Base-by-base conservation (phyloP, 2,113 vertebrate genomes). In the Trichomycterus rosablanca region DNA sequence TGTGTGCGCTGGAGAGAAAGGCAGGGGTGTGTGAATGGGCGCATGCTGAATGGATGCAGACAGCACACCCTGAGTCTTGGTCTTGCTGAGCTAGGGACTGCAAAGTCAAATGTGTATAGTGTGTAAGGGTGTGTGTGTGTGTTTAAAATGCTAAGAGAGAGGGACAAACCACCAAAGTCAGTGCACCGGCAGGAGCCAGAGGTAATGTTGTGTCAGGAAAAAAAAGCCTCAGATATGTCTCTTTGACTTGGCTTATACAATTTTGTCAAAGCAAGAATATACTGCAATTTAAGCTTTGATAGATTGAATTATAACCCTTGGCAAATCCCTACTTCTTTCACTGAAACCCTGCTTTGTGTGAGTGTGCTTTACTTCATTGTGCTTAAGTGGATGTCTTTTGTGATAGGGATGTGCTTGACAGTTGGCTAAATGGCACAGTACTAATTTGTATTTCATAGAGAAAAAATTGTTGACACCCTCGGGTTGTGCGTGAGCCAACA, bases 381-480 rank as follows among this genome's bases (percentile, higher is more conserved):
- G 60, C 71, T 71, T 20, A 67, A 48, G 74, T 68, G 63, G 18
- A 59, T 40, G 65, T 69, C 75, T 74, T 68, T 74, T 72, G 65
- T 46, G 85, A 74, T 55, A 78, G 63, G 73, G 14, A 73, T 84
- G 80, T 83, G 71, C 82, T 89, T 84, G 87, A 89, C 75, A 85
- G 87, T 85, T 3, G 5, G 37, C 83, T 80, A 84, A 89, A 84
- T 85, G 73, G 65, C 74, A 73, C 81, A 82, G 84, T 83, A 86
- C 81, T 92, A 87, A 92, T 93, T 92, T 90, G 84, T 51, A 82
- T 88, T 83, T 65, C 72, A 88, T 83, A 81, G 82, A 88, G 86
- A 91, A 93, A 91, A 93, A 92, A 89, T 75, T 83, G 78, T 86
- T 85, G 78, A 87, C 89, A 90, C 89, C 86, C 92, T 82, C 5